Percentiles rank a stretch among this genome's conserved stretches.
phyloP scores from a whole-genome alignment of 2,113 vertebrate species.

The Nicator chloris region DNA sequence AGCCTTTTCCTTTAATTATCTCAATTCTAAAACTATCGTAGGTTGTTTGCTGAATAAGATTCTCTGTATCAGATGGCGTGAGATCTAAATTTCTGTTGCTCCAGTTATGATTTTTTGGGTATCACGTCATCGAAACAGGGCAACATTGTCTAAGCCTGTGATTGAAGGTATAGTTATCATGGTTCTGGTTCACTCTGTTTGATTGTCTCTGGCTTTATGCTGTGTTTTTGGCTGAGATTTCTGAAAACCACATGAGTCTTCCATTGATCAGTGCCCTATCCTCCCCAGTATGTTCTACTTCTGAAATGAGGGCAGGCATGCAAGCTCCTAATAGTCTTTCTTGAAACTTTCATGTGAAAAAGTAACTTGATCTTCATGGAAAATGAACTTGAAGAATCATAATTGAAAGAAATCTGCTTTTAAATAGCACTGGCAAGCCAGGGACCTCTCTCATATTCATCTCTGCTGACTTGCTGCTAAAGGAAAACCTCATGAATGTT shows the following conservation, averaged over 20 bases:
- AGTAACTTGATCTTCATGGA: not conserved
- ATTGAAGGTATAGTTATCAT: not conserved
- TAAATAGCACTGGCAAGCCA: not conserved
- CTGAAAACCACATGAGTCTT: not conserved
- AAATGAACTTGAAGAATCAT: not conserved
- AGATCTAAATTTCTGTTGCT: not conserved
- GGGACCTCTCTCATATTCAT: not conserved
- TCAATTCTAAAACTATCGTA: not conserved
- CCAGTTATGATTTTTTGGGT: not conserved
- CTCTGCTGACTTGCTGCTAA: not conserved
- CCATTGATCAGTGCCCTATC: not conserved
- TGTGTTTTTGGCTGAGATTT: not conserved
- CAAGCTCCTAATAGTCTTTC: not conserved
- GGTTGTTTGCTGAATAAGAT: not conserved
- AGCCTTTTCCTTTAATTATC: not conserved
- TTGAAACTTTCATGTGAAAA: not conserved
- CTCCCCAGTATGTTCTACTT: not conserved
- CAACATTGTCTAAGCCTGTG: not conserved
- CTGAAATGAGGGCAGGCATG: not conserved
- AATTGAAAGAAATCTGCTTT: not conserved
- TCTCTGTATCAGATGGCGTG: not conserved
- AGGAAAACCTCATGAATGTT: not conserved
- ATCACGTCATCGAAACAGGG: not conserved
- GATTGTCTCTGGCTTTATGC: not conserved
- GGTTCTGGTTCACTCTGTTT: not conserved